Percentiles rank a stretch among this genome's conserved stretches.
These are phyloP conservation scores for Hymenochirus boettgeri DNA, from an alignment of 2,113 vertebrate species.

Conservation along the genomic window DNA sequence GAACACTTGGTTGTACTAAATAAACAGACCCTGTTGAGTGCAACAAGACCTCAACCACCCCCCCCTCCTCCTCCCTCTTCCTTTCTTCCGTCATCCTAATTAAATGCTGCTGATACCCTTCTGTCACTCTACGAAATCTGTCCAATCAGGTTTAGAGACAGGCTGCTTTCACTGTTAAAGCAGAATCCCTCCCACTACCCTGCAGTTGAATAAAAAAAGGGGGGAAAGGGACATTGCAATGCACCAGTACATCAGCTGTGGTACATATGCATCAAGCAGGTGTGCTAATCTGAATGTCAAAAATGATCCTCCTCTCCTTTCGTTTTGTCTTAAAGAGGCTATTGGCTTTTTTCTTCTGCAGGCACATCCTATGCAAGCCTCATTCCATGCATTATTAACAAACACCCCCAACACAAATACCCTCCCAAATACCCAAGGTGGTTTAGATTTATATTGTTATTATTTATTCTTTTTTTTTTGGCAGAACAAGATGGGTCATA, in stretches of 20 bases:
- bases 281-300: conserved; percentile 4
- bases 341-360: too few species aligned
- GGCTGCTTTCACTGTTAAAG: conserved; percentile 19
- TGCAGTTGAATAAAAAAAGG: conserved; percentile 45
- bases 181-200: conserved; percentile 46
- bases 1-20: background rate
- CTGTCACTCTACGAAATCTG: conserved; percentile 36
- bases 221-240: conserved; percentile 32
- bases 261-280: background rate
- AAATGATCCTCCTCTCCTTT: background rate
- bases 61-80: background rate
- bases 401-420: too few species aligned
- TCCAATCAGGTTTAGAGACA: too few species aligned
- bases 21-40: background rate
- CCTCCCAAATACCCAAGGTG: too few species aligned
- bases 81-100: conserved; percentile 24
- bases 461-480: too few species aligned
- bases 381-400: too few species aligned
- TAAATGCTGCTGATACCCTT: conserved; percentile 30
- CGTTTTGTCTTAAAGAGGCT: too few species aligned
- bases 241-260: conserved; percentile 34
- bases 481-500: too few species aligned
- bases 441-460: too few species aligned
- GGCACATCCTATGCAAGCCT: too few species aligned
- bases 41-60: background rate